Evolutionary conservation across 1,140 invertebrate species (phyloP), one percentile per base, ranked within the genome.

Genomic region (Zaprionus capensis): DNA sequence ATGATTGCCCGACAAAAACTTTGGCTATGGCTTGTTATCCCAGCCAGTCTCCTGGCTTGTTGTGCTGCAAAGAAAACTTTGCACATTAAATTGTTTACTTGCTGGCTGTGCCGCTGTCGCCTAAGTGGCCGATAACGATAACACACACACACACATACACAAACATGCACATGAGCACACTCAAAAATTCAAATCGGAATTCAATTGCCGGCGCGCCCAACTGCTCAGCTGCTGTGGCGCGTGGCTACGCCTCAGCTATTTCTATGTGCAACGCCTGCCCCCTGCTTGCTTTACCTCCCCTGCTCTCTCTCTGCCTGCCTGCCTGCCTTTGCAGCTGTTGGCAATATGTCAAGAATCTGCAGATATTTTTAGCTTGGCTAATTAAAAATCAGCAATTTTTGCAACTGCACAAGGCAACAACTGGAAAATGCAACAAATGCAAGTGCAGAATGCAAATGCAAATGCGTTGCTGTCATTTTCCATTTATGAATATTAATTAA

Each of bases 51-150:
- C 63, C 58, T 51, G 34, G 67, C 58, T 70, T 72, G 44, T 73
- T 81, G 75, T 17, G 71, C 51, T 71, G 22, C 36, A 7, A 41
- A 56, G 51, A 59, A 90, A 90, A 90, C 67, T 90, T 90, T 90
- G 51, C 76, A 90, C 85, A 90, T 90, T 85, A 90, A 90, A 90
- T 83, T 90, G 85, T 90, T 90, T 90, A 90, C 73, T 82, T 88
- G 70, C 71, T 71, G 61, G 46, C 41, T 46, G 36, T 38, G 36
- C 36, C 53, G 65, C 59, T 58, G 68, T 41, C 64, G 71, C 44
- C 69, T 80, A 87, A 90, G 78, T 85, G 80, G 75, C 74, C 84
- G 84, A 88, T 87, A 87, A 87, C 83, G 62, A 62, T 66, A 77
- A 66, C 63, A 56, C 57, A 67, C 72, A 56, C 63, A 28, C 63